Base-by-base conservation (phyloP, 2,113 vertebrate genomes). In the Peromyscus maniculatus region DNA sequence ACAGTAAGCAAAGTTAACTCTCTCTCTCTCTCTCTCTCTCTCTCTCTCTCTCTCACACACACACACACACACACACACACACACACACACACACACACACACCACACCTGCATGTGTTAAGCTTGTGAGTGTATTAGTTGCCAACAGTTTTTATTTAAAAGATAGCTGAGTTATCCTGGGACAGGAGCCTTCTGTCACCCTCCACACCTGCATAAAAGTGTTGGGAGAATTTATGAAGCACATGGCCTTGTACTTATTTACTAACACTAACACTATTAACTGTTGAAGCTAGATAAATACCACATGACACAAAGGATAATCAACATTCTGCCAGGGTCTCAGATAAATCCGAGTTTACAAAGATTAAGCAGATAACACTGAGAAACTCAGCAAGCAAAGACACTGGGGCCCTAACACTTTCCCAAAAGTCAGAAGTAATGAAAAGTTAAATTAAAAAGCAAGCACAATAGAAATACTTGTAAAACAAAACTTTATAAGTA, bases 231-330 rank as follows among this genome's bases (percentile, higher is more conserved):
- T n/a, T 94, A 49, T 49, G 94, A 98, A 88, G 95, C 95, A 95
- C 96, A 87, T 91, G 78, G 64, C 64, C 77, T 79, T 72, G 52
- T 96, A 95, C 97, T 95, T 39, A 74, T 98, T 98, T 97, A 97
- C 98, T 98, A 98, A 97, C 96, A 97, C 83, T 89, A 98, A 87
- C 77, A 97, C 94, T 97, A 97, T 97, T 96, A 96, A 87, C 96
- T 98, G 83, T 83, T 96, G 91, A 97, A 98, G 97, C 96, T 98
- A 99, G 98, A 98, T 97, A 99, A 98, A 98, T 98, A 98, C 87
- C 98, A 98, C 72, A 12, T 98, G 98, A 97, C 82, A 17, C 77
- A 87, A 98, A 95, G 0, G 95, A 98, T 95, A 98, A 97, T 97
- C 98, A 98, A 98, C 97, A 98, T 93, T 97, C 94, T 97, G 91